These are phyloP conservation scores for Sminthopsis crassicaudata DNA, from an alignment of 2,113 vertebrate genomes.

Conservation along the genomic window DNA sequence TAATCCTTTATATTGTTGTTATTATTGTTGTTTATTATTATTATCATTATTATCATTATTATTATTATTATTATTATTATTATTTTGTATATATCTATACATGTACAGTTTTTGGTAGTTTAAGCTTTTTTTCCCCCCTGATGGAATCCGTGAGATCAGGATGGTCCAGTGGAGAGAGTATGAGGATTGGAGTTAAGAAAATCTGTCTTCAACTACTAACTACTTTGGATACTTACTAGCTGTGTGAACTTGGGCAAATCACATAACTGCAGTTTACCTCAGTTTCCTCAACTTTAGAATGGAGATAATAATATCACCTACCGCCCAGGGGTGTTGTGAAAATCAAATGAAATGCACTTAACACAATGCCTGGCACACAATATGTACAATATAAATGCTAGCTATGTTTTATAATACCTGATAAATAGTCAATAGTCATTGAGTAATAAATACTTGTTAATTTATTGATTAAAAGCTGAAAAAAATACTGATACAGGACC, in stretches of 20 bases:
- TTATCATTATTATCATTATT: background rate
- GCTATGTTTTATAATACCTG: background rate
- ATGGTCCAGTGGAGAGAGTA: no score
- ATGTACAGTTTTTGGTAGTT: no score
- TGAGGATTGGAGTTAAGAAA: no score
- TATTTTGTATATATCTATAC: no score
- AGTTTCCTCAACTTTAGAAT: background rate
- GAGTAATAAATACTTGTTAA: background rate
- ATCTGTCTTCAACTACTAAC: no score
- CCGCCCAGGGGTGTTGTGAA: background rate
- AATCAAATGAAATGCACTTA: background rate
- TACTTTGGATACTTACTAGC: background rate
- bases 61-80: background rate
- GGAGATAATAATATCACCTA: background rate
- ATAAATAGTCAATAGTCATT: background rate
- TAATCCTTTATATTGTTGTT: background rate
- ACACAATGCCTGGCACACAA: background rate
- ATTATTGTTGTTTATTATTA: no score
- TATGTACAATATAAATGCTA: background rate
- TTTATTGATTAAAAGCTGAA: background rate
- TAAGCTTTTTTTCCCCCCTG: background rate
- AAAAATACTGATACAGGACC: no score
- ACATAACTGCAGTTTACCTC: background rate
- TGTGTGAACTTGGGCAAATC: background rate
- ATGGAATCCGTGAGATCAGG: no score